Conservation (phyloP, 2,797 vertebrate species). For the Leptatherina wallacei region DNA sequence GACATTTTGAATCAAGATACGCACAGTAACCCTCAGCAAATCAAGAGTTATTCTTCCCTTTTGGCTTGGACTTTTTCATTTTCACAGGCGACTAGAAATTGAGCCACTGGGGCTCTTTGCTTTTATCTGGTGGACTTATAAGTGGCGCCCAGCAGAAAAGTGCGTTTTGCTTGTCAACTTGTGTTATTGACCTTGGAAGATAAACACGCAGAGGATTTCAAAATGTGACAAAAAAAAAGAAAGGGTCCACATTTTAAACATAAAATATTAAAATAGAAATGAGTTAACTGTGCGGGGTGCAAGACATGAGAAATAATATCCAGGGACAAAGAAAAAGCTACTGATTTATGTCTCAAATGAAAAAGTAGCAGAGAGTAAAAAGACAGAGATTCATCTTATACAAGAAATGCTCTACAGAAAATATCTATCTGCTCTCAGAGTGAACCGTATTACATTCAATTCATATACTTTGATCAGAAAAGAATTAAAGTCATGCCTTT, state of each 20-base stretch:
- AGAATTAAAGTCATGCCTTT: neutral
- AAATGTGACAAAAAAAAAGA: slow-evolving; percentile 5
- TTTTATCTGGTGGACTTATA: slow-evolving; percentile 36
- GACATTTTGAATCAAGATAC: slow-evolving; percentile 56
- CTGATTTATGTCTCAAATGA: slow-evolving; percentile 2
- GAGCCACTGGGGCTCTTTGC: slow-evolving; percentile 26
- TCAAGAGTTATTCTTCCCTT: slow-evolving; percentile 38
- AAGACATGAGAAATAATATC: neutral
- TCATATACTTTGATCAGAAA: neutral
- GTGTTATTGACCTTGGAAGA: slow-evolving; percentile 27
- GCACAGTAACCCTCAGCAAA: slow-evolving; percentile 37
- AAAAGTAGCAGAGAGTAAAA: neutral
- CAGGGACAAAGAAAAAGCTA: slow-evolving; percentile 2
- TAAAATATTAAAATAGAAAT: neutral
- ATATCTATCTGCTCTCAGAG: too few species aligned
- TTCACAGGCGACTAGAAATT: slow-evolving; percentile 35
- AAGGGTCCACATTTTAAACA: slow-evolving; percentile 4
- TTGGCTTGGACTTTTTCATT: slow-evolving; percentile 47
- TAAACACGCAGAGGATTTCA: slow-evolving; percentile 12
- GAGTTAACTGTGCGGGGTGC: neutral
- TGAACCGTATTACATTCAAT: too few species aligned
- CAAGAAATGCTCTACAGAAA: too few species aligned
- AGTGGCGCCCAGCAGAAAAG: slow-evolving; percentile 34
- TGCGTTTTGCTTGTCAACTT: slow-evolving; percentile 15
- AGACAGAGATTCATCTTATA: too few species aligned